These are phyloP conservation scores for Lithobates sylvaticus DNA, from an alignment of 2,797 vertebrate genomes.

Conservation along the genomic window DNA sequence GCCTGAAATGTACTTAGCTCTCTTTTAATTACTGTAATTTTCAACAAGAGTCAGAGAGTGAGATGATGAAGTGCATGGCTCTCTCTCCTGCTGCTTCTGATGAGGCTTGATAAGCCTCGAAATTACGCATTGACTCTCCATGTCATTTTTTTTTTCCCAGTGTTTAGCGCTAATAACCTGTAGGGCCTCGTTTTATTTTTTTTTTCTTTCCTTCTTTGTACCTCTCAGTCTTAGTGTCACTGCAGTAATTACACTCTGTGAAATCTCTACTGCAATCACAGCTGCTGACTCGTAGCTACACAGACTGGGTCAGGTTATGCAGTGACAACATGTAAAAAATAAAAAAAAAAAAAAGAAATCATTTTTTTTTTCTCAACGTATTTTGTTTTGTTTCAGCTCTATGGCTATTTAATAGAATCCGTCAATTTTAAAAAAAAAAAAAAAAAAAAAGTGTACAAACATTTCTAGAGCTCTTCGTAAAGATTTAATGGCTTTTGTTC, in stretches of 20 bases:
- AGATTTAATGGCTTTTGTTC: conserved; percentile 54
- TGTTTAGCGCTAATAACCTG: conserved; percentile 99
- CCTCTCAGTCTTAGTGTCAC: conserved; percentile 89
- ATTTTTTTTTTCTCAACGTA: conserved; percentile 34
- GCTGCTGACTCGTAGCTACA: conserved; percentile 92
- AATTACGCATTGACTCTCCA: conserved; percentile 95
- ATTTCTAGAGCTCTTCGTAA: conserved; percentile 64
- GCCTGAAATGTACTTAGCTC: conserved; percentile 91
- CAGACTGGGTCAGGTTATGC: conserved; percentile 82
- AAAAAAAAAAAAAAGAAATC: conserved; percentile 25
- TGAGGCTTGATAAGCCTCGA: conserved; percentile 96
- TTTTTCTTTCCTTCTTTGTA: conserved; percentile 83
- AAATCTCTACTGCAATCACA: conserved; percentile 96
- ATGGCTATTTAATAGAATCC: conserved; percentile 74
- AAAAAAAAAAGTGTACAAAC: conserved; percentile 72
- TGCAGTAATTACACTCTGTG: conserved; percentile 97
- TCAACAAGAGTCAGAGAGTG: conserved; percentile 98
- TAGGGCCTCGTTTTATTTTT: conserved; percentile 85
- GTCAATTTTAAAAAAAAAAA: conserved; percentile 57
- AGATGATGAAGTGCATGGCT: conserved; percentile 97
- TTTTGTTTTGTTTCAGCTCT: conserved; percentile 64
- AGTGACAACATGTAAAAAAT: conserved; percentile 63
- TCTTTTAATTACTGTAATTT: conserved; percentile 99
- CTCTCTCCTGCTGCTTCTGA: conserved; percentile 95
- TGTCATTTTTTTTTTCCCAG: conserved; percentile 90